Base-by-base conservation (phyloP, 1,140 invertebrate species). In the Zophobas morio region DNA sequence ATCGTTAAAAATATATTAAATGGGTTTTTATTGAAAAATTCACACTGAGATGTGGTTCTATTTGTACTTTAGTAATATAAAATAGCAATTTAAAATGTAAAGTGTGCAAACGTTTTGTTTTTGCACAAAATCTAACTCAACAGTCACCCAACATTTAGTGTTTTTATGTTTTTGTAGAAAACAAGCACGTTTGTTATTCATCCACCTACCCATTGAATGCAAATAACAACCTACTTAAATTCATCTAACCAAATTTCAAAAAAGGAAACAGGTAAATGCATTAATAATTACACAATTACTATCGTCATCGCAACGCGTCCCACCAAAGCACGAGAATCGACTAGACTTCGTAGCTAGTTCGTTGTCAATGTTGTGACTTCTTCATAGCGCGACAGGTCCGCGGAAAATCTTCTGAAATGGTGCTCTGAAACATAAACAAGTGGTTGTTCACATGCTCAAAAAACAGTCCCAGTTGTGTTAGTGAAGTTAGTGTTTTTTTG, bases 281-380 rank as follows among this genome's bases (percentile, higher is more conserved):
- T 57, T 36, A 33, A 57, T 57, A 57, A 57, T 51, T 51, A 51
- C 32, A 57, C 34, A 57, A 35, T 57, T 57, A 57, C 34, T 34
- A 57, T 57, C 34, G 60, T 40, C 60, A 66, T 66, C 60, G 60
- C 57, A 42, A 33, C 60, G 60, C 60, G 60, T 66, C 60, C 60
- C 60, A 66, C 60, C 60, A 66, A 42, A 66, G 37, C 39, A 42
- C 39, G 5, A 39, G 60, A 66, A 66, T 66, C 60, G 60, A 42
- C 37, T 66, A 39, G n/a, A 32, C 37, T 32, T 42, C 39, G 60
- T 37, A 66, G 39, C 42, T 6, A 54, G 8, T 42, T 40, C 57
- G 49, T 6, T 20, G 49, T 40, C 57, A 39, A 51, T 63, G 57
- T 36, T 63, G 60, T 5, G 33, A 42, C 20, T 40, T 37, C 39